These are phyloP conservation scores for Trichosurus vulpecula DNA, from an alignment of 2,797 vertebrate genomes.

Conservation along the genomic window DNA sequence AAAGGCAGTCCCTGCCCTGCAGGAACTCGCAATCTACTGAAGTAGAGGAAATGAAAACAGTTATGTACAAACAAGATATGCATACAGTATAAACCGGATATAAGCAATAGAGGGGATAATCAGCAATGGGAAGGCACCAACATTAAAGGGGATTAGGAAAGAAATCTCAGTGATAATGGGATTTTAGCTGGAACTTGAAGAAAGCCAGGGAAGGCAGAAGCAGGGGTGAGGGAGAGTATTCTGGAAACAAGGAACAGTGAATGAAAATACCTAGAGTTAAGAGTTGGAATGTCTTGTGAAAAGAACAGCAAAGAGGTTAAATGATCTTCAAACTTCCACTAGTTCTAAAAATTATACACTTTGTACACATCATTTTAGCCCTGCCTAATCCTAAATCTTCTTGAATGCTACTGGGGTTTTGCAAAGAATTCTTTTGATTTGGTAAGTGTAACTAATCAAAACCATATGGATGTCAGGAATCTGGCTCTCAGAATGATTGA, in stretches of 20 bases:
- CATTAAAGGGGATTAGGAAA: neutral
- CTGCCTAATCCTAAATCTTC: conserved; percentile 4
- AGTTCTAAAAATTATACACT: neutral
- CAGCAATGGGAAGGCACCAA: too few relatives aligned
- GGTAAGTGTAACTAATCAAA: conserved; percentile 33
- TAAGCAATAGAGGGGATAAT: too few relatives aligned
- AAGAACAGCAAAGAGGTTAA: neutral
- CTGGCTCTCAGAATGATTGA: conserved; percentile 19
- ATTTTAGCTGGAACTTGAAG: neutral
- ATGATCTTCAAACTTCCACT: neutral
- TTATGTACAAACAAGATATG: neutral
- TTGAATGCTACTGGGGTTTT: conserved; percentile 38
- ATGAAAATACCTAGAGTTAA: neutral
- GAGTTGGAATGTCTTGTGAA: neutral
- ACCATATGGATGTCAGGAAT: conserved; percentile 9
- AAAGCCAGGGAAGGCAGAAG: neutral
- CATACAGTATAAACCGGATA: too few relatives aligned
- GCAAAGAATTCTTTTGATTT: conserved; percentile 43
- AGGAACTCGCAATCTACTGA: neutral
- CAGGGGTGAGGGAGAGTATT: neutral
- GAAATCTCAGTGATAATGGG: neutral
- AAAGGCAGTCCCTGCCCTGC: neutral
- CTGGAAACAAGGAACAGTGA: neutral
- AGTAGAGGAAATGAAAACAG: neutral
- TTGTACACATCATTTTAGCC: neutral